phyloP scores from a whole-genome alignment of 1,140 invertebrate species.

The Drosophila littoralis region DNA sequence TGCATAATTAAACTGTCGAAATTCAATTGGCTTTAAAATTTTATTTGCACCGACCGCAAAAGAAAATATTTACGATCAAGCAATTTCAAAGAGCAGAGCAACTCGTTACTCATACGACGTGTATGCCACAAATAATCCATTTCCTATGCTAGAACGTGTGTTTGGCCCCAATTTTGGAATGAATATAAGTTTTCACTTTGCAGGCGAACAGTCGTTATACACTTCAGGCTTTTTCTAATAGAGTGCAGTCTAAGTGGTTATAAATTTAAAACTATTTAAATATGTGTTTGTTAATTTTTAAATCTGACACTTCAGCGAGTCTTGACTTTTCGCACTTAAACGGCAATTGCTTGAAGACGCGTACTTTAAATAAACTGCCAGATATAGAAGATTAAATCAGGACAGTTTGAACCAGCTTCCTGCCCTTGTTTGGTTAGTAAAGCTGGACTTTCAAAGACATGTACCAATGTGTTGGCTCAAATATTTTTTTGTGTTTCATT shows the following conservation, averaged over 20 bases:
- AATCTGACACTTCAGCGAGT: not conserved
- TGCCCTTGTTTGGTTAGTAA: too few species aligned
- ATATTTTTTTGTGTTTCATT: too few species aligned
- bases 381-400: too few species aligned
- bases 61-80: constrained; percentile 12
- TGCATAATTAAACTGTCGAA: constrained; percentile 51
- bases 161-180: not conserved
- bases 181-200: constrained; percentile 1
- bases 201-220: not conserved
- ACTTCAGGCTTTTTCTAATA: too few species aligned
- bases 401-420: too few species aligned
- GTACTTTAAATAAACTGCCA: too few species aligned
- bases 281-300: not conserved
- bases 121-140: constrained; percentile 28
- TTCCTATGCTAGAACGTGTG: constrained; percentile 11
- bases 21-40: constrained; percentile 32
- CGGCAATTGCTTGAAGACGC: too few species aligned
- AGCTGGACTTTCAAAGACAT: too few species aligned
- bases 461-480: too few species aligned
- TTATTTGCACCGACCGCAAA: constrained; percentile 14
- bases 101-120: constrained; percentile 24
- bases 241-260: too few species aligned
- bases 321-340: not conserved
- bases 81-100: not conserved
- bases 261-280: not conserved